Evolutionary conservation across 2,888 invertebrate genomes (phyloP).

Genomic region (Vanessa cardui): DNA sequence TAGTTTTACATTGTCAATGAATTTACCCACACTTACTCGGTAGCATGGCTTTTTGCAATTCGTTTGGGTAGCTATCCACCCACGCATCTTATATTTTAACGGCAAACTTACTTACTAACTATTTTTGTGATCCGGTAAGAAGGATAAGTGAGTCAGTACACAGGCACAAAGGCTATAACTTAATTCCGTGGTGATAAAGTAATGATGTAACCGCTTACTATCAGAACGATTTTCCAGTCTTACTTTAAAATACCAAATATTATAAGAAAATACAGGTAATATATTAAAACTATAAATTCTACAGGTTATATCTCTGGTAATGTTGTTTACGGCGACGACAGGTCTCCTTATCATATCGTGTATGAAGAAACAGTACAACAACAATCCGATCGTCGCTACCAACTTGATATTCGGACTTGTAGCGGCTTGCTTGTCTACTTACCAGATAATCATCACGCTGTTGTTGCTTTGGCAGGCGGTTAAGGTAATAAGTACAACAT

Average conservation of each 20-base stretch:
- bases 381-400: conserved; percentile 47
- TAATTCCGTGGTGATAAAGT: too few relatives aligned
- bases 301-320: conserved; percentile 50
- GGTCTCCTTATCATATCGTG: conserved; percentile 10
- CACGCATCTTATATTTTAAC: too few relatives aligned
- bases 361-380: conserved; percentile 39
- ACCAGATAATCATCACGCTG: conserved; percentile 56
- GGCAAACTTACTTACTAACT: too few relatives aligned
- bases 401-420: conserved; percentile 55
- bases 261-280: not conserved
- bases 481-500: conserved; percentile 40
- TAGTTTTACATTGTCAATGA: too few relatives aligned
- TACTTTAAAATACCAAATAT: not conserved
- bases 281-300: conserved; percentile 23
- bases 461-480: conserved; percentile 52
- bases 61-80: too few relatives aligned
- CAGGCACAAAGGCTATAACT: too few relatives aligned
- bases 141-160: too few relatives aligned
- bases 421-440: conserved; percentile 50
- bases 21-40: too few relatives aligned
- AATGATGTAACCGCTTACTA: too few relatives aligned
- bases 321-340: conserved; percentile 34
- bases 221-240: too few relatives aligned
- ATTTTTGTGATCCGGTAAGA: too few relatives aligned
- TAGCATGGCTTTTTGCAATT: too few relatives aligned